These are phyloP conservation scores for Ferdinandea cuprea DNA, from an alignment of 2,888 invertebrate genomes.

Conservation along the genomic window DNA sequence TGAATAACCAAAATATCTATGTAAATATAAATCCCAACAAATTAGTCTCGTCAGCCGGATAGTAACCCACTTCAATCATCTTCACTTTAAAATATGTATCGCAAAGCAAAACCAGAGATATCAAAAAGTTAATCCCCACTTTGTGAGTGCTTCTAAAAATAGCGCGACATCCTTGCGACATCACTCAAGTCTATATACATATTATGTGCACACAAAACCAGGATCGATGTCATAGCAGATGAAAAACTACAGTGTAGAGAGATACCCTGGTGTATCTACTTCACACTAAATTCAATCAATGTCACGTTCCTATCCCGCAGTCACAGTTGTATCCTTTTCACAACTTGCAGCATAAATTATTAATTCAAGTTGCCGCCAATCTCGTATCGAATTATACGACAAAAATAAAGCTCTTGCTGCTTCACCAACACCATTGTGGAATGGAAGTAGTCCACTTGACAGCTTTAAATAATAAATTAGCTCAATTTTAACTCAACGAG, in stretches of 20 bases:
- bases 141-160: too few relatives aligned
- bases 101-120: too few relatives aligned
- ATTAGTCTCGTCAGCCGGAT: too few relatives aligned
- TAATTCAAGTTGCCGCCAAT: conserved; percentile 54
- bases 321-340: conserved; percentile 9
- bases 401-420: too few relatives aligned
- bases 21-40: too few relatives aligned
- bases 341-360: conserved; percentile 37
- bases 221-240: not conserved
- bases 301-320: conserved; percentile 32
- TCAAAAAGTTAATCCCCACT: too few relatives aligned
- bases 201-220: too few relatives aligned
- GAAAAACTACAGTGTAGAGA: not conserved
- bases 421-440: conserved; percentile 20
- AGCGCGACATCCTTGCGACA: too few relatives aligned
- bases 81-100: too few relatives aligned
- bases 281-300: conserved; percentile 28
- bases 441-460: conserved; percentile 30
- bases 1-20: too few relatives aligned
- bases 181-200: not conserved
- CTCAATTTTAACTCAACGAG: not conserved
- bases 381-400: conserved; percentile 27
- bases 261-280: not conserved
- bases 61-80: too few relatives aligned
- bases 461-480: conserved; percentile 50